Conservation (phyloP, 2,113 vertebrate genomes). For the Chitala chitala region DNA sequence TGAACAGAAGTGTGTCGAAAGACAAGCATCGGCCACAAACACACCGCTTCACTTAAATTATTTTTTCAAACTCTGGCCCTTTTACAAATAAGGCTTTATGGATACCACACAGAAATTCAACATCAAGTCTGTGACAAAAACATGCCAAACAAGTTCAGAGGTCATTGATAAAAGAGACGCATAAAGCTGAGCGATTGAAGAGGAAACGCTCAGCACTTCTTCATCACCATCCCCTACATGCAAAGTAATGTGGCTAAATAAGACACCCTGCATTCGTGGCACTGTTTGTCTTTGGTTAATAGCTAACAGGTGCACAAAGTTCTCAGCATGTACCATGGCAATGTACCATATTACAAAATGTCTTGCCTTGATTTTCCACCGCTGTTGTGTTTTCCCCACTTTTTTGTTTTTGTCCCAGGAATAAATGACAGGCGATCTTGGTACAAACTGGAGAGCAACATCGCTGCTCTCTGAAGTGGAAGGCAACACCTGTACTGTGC, state of each 20-base stretch:
- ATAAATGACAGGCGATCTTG: background rate
- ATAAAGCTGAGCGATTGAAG: background rate
- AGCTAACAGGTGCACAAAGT: conserved; percentile 47
- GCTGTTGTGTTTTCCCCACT: background rate
- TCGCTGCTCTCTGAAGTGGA: background rate
- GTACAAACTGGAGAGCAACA: background rate
- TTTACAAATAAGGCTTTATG: background rate
- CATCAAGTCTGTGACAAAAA: background rate
- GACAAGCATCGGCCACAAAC: too few species aligned
- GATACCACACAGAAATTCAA: background rate
- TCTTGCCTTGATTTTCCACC: background rate
- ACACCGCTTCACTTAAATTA: too few species aligned
- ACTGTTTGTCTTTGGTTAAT: conserved; percentile 66
- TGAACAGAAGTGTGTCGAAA: too few species aligned
- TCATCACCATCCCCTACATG: background rate
- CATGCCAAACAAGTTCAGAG: background rate
- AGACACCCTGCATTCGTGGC: conserved; percentile 2
- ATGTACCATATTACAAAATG: background rate
- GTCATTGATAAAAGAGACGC: background rate
- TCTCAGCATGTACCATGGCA: background rate
- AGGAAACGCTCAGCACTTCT: background rate
- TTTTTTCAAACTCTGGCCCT: background rate
- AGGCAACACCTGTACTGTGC: too few species aligned
- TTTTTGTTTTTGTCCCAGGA: background rate
- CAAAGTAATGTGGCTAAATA: conserved; percentile 5